phyloP scores from a whole-genome alignment of 1,140 invertebrate species.

The Eueides isabella region DNA sequence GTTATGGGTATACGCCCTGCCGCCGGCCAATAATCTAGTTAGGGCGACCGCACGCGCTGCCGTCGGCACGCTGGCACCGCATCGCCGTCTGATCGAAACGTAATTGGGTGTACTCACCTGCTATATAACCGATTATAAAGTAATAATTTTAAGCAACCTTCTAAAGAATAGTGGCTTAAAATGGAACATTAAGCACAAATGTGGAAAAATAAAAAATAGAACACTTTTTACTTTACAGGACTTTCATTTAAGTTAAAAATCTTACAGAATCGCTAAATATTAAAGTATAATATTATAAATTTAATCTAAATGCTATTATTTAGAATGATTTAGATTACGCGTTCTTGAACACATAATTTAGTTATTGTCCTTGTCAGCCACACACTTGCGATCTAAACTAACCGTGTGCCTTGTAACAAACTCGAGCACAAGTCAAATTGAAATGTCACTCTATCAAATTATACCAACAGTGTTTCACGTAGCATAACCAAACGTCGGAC shows the following conservation, averaged over 20 bases:
- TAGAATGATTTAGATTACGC: background rate
- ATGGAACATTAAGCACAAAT: background rate
- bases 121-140: conserved; percentile 61
- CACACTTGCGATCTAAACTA: conserved; percentile 50
- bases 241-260: no score
- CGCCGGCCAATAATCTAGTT: conserved; percentile 65
- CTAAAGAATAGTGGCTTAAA: background rate
- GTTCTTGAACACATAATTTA: conserved; percentile 4
- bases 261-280: no score
- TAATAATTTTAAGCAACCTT: conserved; percentile 46
- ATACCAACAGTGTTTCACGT: conserved; percentile 31
- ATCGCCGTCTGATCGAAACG: conserved; percentile 63
- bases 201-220: background rate
- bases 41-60: conserved; percentile 62
- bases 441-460: conserved; percentile 68
- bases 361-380: conserved; percentile 36
- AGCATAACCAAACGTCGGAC: conserved; percentile 27
- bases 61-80: conserved; percentile 51
- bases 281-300: no score
- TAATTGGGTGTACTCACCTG: conserved; percentile 75
- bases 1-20: conserved; percentile 27
- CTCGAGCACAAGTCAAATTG: conserved; percentile 66
- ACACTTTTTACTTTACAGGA: no score
- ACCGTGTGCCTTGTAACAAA: conserved; percentile 35
- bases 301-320: background rate